Conservation (phyloP, 2,113 vertebrate genomes). For the Corapipo altera region DNA sequence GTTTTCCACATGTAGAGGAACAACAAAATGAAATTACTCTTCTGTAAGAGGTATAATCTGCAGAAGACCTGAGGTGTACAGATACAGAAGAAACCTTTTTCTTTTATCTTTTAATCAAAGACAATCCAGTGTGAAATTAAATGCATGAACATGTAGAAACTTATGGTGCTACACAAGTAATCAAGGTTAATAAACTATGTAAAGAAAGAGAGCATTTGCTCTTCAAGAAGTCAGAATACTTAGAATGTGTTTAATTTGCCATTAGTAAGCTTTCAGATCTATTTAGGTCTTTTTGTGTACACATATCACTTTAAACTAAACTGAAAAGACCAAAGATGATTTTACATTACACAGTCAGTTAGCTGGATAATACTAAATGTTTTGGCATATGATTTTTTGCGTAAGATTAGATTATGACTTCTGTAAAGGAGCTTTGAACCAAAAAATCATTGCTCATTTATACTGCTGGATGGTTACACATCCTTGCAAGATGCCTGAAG, state of each 20-base stretch:
- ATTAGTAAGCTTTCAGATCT: slow-evolving; percentile 30
- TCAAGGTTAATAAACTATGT: neutral
- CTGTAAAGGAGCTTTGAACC: slow-evolving; percentile 32
- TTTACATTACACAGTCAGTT: slow-evolving; percentile 39
- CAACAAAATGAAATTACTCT: neutral
- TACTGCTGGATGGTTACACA: neutral
- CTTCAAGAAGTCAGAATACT: slow-evolving; percentile 4
- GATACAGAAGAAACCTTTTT: neutral
- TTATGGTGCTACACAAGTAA: neutral
- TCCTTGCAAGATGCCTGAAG: neutral
- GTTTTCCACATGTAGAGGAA: neutral
- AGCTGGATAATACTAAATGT: slow-evolving; percentile 28
- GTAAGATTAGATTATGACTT: slow-evolving; percentile 1
- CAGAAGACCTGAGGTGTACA: neutral
- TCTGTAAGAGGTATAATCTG: neutral
- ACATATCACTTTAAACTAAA: slow-evolving; percentile 25
- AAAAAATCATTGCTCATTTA: slow-evolving; percentile 33
- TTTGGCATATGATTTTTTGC: slow-evolving; percentile 43
- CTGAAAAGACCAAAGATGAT: slow-evolving; percentile 32
- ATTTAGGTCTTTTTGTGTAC: neutral
- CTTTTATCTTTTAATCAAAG: neutral
- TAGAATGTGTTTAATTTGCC: slow-evolving; percentile 15
- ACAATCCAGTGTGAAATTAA: neutral
- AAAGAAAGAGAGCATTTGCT: neutral
- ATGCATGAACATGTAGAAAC: neutral